Evolutionary conservation across 2,113 vertebrate genomes (phyloP).

Genomic region (Phyllopteryx taeniolatus): DNA sequence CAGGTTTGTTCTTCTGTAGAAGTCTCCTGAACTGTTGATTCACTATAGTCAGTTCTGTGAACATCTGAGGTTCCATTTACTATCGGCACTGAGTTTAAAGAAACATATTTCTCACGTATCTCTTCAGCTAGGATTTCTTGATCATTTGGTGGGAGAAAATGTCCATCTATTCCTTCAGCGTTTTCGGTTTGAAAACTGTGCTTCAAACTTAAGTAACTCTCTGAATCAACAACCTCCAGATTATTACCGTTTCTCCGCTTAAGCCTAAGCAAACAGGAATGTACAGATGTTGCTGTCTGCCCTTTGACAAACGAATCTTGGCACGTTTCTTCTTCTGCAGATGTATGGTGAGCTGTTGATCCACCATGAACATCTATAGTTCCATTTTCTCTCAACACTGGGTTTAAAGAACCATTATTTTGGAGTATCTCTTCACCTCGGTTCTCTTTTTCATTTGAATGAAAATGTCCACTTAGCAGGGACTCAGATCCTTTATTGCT

Average conservation of each 20-base stretch:
- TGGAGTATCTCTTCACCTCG: neutral
- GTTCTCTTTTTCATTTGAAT: neutral
- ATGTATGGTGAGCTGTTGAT: neutral
- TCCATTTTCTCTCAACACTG: slow-evolving; percentile 7
- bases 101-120: too few species aligned
- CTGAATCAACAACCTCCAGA: neutral
- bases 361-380: neutral
- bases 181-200: too few species aligned
- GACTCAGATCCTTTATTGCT: neutral
- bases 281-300: neutral
- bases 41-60: too few species aligned
- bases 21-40: too few species aligned
- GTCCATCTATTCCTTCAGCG: too few species aligned
- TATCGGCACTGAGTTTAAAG: too few species aligned
- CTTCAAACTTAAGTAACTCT: too few species aligned
- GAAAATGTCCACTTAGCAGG: neutral
- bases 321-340: neutral
- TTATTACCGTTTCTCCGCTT: slow-evolving; percentile 39
- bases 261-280: slow-evolving; percentile 46
- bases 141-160: too few species aligned
- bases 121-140: too few species aligned
- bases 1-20: too few species aligned
- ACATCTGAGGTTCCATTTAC: too few species aligned
- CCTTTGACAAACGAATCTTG: slow-evolving; percentile 18
- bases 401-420: neutral